Evolutionary conservation across 1,140 invertebrate genomes (phyloP).

Genomic region (Limonius californicus): DNA sequence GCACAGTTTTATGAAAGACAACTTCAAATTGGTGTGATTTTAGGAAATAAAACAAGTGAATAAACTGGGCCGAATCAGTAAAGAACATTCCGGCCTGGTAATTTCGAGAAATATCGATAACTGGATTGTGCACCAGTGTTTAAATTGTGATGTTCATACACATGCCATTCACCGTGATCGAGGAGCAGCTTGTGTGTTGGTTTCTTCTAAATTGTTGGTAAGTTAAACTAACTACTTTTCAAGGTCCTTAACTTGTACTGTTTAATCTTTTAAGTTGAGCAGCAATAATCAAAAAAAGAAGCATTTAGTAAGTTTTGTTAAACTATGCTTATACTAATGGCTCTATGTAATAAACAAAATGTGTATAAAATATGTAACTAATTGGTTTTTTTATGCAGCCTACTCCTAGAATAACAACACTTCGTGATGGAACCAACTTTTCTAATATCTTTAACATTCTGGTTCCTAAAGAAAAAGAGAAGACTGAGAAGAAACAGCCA

Average conservation of each 20-base stretch:
- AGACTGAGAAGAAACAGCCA: slow-evolving; percentile 4
- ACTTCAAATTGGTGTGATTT: slow-evolving; percentile 10
- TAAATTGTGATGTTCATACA: slow-evolving; percentile 45
- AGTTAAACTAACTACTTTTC: slow-evolving; percentile 31
- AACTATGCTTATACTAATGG: too few relatives aligned
- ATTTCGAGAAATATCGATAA: slow-evolving; percentile 47
- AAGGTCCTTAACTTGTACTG: too few relatives aligned
- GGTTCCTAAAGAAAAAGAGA: slow-evolving; percentile 22
- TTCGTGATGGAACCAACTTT: slow-evolving; percentile 33
- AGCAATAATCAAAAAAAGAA: too few relatives aligned
- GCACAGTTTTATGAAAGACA: not conserved
- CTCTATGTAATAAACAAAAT: too few relatives aligned
- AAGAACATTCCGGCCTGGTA: slow-evolving; percentile 50
- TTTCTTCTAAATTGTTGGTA: slow-evolving; percentile 50
- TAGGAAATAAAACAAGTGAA: slow-evolving; percentile 46
- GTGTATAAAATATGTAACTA: too few relatives aligned
- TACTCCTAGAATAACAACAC: slow-evolving; percentile 2
- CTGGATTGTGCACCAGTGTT: slow-evolving; percentile 52
- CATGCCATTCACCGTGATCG: slow-evolving; percentile 52
- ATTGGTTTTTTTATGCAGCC: too few relatives aligned
- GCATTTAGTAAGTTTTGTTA: too few relatives aligned
- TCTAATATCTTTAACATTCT: slow-evolving; percentile 37
- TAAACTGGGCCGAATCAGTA: slow-evolving; percentile 49
- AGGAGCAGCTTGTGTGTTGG: slow-evolving; percentile 50
- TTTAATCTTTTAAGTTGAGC: too few relatives aligned